Evolutionary conservation across 2,113 vertebrate species (phyloP).

Genomic region (Tautogolabrus adspersus): DNA sequence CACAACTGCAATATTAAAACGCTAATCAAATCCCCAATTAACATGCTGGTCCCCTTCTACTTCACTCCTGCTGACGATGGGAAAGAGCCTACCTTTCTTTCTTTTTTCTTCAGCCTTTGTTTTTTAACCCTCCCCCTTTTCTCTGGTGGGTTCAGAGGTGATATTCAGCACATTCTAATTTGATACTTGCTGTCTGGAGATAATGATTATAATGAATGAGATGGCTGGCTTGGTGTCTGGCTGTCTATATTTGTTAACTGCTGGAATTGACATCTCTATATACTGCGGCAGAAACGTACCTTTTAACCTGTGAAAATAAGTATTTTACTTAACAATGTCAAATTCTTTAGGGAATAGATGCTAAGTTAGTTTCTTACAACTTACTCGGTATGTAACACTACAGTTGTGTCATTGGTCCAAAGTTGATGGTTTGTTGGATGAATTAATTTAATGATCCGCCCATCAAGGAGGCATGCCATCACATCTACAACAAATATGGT

Average conservation of each 20-base stretch:
- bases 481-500: no score
- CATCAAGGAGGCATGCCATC: no score
- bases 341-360: no score
- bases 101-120: slow-evolving; percentile 23
- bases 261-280: slow-evolving; percentile 18
- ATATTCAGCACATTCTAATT: slow-evolving; percentile 61
- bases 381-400: no score
- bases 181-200: slow-evolving; percentile 35
- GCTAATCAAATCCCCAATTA: slow-evolving; percentile 84
- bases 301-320: no score
- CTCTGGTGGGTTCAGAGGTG: slow-evolving; percentile 49
- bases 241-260: slow-evolving; percentile 18
- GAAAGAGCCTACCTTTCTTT: slow-evolving; percentile 55
- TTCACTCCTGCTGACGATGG: slow-evolving; percentile 70
- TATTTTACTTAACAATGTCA: no score
- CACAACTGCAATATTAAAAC: slow-evolving; percentile 82
- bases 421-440: no score
- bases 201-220: slow-evolving; percentile 55
- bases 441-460: no score
- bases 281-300: not conserved
- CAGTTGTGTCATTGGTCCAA: no score
- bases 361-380: no score
- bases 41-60: slow-evolving; percentile 72
- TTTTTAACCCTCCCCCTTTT: slow-evolving; percentile 34
- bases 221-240: slow-evolving; percentile 30